A percentile compares a stretch with the other conserved stretches of the same genome.
Conservation (phyloP, 2,113 vertebrate species). For the Peucedramus taeniatus region DNA sequence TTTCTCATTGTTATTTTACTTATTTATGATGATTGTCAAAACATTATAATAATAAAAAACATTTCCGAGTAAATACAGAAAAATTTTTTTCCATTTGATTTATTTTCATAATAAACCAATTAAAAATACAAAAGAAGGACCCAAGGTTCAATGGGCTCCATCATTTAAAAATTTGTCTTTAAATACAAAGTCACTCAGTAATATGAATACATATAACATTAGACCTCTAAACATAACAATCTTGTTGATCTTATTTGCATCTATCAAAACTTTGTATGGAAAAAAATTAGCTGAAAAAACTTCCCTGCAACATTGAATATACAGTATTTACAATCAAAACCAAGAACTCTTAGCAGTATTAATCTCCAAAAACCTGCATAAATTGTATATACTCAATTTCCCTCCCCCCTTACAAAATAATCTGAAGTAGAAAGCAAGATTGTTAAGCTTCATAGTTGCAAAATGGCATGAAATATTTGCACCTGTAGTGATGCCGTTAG, state of each 20-base stretch:
- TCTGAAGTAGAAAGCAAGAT: slow-evolving; percentile 67
- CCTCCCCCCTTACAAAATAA: slow-evolving; percentile 64
- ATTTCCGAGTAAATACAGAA: slow-evolving; percentile 34
- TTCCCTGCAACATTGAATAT: slow-evolving; percentile 73
- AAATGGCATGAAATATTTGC: slow-evolving; percentile 51
- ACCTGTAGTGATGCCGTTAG: slow-evolving; percentile 34
- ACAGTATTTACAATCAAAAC: slow-evolving; percentile 82
- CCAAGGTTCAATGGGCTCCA: slow-evolving; percentile 66
- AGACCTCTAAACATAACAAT: slow-evolving; percentile 74
- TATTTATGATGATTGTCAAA: background rate
- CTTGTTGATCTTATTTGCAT: slow-evolving; percentile 68
- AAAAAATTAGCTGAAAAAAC: slow-evolving; percentile 73
- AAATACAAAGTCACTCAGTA: slow-evolving; percentile 83
- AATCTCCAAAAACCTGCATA: slow-evolving; percentile 65
- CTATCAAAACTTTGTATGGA: slow-evolving; percentile 80
- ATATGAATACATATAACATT: slow-evolving; percentile 80
- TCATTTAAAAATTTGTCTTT: slow-evolving; percentile 79
- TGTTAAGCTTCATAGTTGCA: slow-evolving; percentile 39
- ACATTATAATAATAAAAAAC: background rate
- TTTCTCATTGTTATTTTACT: background rate
- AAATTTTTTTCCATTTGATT: slow-evolving; percentile 69
- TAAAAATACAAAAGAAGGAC: slow-evolving; percentile 80
- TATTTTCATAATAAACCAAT: slow-evolving; percentile 84
- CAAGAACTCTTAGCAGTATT: slow-evolving; percentile 61
- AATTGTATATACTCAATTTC: slow-evolving; percentile 60